A percentile compares a stretch with the other conserved stretches of the same genome.
Evolutionary conservation across 2,888 invertebrate species (phyloP).

Genomic region (Cryptocheilus praepositus): DNA sequence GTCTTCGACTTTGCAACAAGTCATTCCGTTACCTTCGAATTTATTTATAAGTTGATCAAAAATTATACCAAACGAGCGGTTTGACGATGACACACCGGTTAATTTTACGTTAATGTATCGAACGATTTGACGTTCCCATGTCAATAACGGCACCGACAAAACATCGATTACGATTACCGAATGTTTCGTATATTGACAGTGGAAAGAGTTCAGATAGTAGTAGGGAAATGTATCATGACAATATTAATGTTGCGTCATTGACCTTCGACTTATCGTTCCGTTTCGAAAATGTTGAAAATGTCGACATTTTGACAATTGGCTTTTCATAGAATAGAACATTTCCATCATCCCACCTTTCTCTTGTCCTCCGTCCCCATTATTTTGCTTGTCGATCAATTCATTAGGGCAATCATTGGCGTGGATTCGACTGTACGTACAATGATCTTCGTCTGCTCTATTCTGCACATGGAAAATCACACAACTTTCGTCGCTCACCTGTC

Average conservation of each 20-base stretch:
- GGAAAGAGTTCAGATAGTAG: no score
- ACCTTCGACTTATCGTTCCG: constrained; percentile 23
- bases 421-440: no score
- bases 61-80: neutral
- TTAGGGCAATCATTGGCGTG: no score
- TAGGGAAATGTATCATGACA: no score
- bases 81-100: neutral
- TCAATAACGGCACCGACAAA: no score
- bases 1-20: constrained; percentile 31
- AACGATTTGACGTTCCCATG: no score
- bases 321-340: constrained; percentile 7
- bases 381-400: no score
- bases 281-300: no score
- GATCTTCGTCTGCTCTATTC: neutral
- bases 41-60: no score
- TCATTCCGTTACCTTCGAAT: constrained; percentile 37
- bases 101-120: neutral
- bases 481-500: constrained; percentile 12
- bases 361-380: no score
- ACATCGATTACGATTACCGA: neutral
- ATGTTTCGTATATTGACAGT: neutral
- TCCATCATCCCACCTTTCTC: neutral
- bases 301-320: neutral
- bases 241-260: constrained; percentile 33
- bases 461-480: constrained; percentile 21